Evolutionary conservation across 2,888 invertebrate species (phyloP), one percentile per base, ranked within the genome.

Genomic region (Tiliacea aurago): DNA sequence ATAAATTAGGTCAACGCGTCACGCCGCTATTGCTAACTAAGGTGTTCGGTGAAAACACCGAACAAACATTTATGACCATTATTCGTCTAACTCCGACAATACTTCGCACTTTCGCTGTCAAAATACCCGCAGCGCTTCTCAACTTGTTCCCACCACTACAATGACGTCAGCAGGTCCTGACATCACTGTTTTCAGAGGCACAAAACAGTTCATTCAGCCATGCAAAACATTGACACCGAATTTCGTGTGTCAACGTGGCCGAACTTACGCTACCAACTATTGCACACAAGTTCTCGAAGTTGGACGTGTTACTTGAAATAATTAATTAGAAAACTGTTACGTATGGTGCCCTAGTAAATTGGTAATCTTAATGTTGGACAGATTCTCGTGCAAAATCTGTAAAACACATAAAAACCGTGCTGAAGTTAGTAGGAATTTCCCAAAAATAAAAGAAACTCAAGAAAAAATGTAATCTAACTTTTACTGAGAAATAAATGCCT

Each of bases 191-290:
- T 80, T 78, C 78, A 69, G 33, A 61, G 4, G 67, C 76, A 82
- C 66, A 80, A 85, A 78, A 73, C 74, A 63, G 75, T 75, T 59
- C 65, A 72, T 70, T 76, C 73, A 64, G 53, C 73, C 68, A 55
- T 76, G 75, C 78, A 80, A 82, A 86, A 84, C 82, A 84, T 72
- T 55, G 73, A 78, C 78, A 70, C 76, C n/a, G 74, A 84, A 86
- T 73, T 84, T 82, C 73, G 67, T 70, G 43, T 77, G 81, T 76
- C 81, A 77, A 81, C 73, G 55, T 83, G 47, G 63, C 13, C 37
- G 4, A 83, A 84, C 63, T 84, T 84, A 62, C 62, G n/a, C 13
- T 20, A 41, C 41, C 5, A 83, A 85, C 79, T 86, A 84, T 76
- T 15, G 47, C 70, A 69, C 59, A 69, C 58, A 61, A 83, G 70